Evolutionary conservation across 2,113 vertebrate species (phyloP).

Genomic region (Myotis davidii): DNA sequence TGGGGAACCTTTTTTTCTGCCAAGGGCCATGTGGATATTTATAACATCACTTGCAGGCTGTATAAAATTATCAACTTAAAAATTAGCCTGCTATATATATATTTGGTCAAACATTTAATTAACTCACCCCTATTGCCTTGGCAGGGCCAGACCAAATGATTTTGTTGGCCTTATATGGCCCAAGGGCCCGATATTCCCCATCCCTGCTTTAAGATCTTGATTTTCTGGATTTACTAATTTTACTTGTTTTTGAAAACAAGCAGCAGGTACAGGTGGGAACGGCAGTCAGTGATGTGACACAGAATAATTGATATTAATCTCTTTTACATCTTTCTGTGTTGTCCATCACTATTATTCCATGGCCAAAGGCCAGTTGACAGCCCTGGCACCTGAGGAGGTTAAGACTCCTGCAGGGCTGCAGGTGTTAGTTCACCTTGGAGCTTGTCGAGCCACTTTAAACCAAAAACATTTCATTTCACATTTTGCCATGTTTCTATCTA

Average conservation of each 20-base stretch:
- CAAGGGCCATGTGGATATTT: no score
- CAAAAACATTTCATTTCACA: not conserved
- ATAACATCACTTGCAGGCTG: no score
- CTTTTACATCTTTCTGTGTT: not conserved
- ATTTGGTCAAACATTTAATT: no score
- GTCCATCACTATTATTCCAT: not conserved
- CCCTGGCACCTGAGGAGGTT: not conserved
- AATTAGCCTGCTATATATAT: no score
- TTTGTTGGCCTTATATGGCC: no score
- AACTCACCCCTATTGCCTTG: no score
- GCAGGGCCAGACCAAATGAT: no score
- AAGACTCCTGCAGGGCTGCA: not conserved
- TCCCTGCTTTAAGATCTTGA: not conserved
- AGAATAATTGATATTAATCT: not conserved
- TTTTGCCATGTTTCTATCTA: not conserved
- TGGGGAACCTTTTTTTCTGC: no score
- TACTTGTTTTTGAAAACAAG: conserved; percentile 1
- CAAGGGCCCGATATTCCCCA: no score
- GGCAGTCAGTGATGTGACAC: not conserved
- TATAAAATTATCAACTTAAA: no score
- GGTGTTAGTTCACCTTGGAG: not conserved
- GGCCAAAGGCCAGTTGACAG: not conserved
- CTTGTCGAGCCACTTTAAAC: not conserved
- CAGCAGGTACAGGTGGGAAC: not conserved
- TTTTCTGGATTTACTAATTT: not conserved